Evolutionary conservation across 2,888 invertebrate species (phyloP), one percentile per base, ranked within the genome.

Genomic region (Ametastegia equiseti): DNA sequence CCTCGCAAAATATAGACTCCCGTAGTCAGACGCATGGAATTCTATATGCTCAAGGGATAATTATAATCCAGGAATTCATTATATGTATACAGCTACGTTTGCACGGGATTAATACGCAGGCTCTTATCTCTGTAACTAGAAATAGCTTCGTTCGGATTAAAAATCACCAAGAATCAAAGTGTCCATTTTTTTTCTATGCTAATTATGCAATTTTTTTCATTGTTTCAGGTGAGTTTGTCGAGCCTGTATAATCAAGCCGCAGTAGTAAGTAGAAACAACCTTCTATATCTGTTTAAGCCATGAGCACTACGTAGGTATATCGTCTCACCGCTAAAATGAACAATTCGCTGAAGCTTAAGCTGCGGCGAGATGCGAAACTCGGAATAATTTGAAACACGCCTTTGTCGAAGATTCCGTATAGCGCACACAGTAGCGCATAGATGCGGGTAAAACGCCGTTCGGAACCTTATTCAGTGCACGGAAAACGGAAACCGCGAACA

Each of bases 1-100:
- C 75, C 36, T 75, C 54, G 54, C 75, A 36, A 75, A 75, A 75
- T 75, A 75, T 30, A 78, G 63, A 60, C 78, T 78, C 30, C 60
- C 19, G 60, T 78, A 78, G 57, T 78, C 78, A 45, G 78, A 45
- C 78, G 78, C 57, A 78, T 57, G 75, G 78, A 42, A 63, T 78
- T 78, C 78, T 78, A 78, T 78, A 78, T 78, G 78, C 63, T 78
- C 78, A 78, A 78, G 42, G 78, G 78, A 78, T 78, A 78, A 78
- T 78, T 78, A 78, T 78, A 78, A 78, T 78, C 78, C 78, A 42
- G 60, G 63, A 78, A 78, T 78, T 78, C 63, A 39, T 78, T 75
- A 75, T 57, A 23, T 9, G 6, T 63, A 75, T 27, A 54, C 36
- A 54, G 36, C 50, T 36, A 60, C 42, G 42, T 78, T 78, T 60